Percentiles rank a stretch among this genome's conserved stretches.
Conservation (phyloP, 2,113 vertebrate genomes). For the Morone chrysops region DNA sequence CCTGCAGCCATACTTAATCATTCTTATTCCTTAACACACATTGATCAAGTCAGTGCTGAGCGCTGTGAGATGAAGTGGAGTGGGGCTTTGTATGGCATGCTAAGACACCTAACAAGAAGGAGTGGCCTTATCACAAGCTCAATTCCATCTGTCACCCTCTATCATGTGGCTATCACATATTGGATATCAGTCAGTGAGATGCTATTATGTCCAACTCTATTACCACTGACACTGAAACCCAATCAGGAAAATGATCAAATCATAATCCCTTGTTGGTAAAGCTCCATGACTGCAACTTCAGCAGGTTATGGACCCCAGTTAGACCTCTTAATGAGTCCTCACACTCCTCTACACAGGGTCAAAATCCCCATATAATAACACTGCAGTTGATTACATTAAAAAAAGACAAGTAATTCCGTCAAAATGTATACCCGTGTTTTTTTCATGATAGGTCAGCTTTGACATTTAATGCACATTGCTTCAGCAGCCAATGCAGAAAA, state of each 20-base stretch:
- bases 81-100: constrained; percentile 6
- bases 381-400: constrained; percentile 5
- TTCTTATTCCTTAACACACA: constrained; percentile 56
- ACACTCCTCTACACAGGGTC: neutral
- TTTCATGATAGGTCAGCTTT: neutral
- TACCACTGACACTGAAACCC: constrained; percentile 56
- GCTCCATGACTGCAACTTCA: constrained; percentile 44
- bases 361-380: constrained; percentile 1
- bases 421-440: neutral
- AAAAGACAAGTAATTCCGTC: neutral
- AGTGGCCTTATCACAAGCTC: constrained; percentile 38
- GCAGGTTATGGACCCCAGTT: constrained; percentile 21
- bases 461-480: constrained; percentile 11
- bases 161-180: constrained; percentile 48
- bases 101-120: constrained; percentile 47
- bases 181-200: constrained; percentile 57
- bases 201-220: constrained; percentile 62
- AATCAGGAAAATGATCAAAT: constrained; percentile 58
- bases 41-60: constrained; percentile 55
- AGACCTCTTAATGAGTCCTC: constrained; percentile 20
- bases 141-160: constrained; percentile 36
- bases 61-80: constrained; percentile 34
- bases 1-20: constrained; percentile 45
- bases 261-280: constrained; percentile 56
- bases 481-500: constrained; percentile 23